These are phyloP conservation scores for Limulus polyphemus DNA, from an alignment of 2,888 invertebrate species.

Conservation along the genomic window DNA sequence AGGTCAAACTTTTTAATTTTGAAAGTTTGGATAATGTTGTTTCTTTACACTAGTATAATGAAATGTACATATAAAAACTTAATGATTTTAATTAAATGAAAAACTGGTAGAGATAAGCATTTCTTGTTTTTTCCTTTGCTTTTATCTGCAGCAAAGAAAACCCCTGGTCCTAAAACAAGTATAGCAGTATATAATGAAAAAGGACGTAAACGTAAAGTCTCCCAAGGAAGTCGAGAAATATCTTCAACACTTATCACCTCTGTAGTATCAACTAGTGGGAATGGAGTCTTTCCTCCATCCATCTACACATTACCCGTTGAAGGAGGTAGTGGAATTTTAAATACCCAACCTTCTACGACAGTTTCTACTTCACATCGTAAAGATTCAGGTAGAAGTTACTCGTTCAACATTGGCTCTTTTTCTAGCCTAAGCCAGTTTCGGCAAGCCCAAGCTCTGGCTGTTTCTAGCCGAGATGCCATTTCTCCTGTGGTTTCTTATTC, in stretches of 20 bases:
- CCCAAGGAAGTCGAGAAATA: neutral
- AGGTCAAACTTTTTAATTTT: too few relatives aligned
- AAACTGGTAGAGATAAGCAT: too few relatives aligned
- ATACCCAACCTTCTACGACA: neutral
- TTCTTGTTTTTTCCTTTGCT: neutral
- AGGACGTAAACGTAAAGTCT: neutral
- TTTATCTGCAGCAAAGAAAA: slow-evolving; percentile 1
- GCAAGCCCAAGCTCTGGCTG: slow-evolving; percentile 2
- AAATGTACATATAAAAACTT: too few relatives aligned
- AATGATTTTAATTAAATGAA: too few relatives aligned
- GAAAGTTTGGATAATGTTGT: too few relatives aligned
- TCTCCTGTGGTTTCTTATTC: slow-evolving; percentile 14
- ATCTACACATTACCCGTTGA: too few relatives aligned
- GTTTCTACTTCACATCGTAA: neutral
- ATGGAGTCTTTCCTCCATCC: too few relatives aligned
- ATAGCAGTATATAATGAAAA: neutral
- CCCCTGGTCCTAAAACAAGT: neutral
- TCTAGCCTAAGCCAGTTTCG: slow-evolving; percentile 17
- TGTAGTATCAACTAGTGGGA: too few relatives aligned
- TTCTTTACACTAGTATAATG: too few relatives aligned
- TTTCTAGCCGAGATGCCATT: slow-evolving; percentile 4
- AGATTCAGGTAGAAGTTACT: slow-evolving; percentile 1
- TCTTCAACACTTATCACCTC: neutral
- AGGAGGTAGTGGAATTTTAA: neutral
- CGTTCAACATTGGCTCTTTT: slow-evolving; percentile 17